Percentiles rank a stretch among this genome's conserved stretches.
Evolutionary conservation across 2,113 vertebrate genomes (phyloP).

Genomic region (Sylvia atricapilla): DNA sequence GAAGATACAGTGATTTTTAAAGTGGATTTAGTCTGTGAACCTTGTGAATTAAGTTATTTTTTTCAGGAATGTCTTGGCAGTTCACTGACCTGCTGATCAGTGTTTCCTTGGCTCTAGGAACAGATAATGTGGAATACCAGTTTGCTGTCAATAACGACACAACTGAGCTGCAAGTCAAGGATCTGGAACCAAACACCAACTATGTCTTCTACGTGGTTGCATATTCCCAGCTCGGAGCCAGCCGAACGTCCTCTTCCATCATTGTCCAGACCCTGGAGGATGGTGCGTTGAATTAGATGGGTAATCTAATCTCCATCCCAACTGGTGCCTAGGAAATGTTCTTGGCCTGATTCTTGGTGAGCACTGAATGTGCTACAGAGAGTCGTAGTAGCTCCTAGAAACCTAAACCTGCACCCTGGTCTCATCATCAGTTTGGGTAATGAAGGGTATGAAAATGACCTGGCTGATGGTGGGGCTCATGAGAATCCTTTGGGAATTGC

Average conservation of each 20-base stretch:
- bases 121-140: constrained; percentile 92
- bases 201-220: constrained; percentile 96
- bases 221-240: constrained; percentile 92
- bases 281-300: constrained; percentile 74
- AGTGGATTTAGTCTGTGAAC: background rate
- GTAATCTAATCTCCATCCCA: no score
- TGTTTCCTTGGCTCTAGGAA: constrained; percentile 65
- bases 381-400: background rate
- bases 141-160: constrained; percentile 98
- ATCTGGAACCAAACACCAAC: constrained; percentile 89
- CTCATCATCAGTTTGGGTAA: background rate
- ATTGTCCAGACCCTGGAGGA: constrained; percentile 90
- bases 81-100: constrained; percentile 31
- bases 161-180: constrained; percentile 89
- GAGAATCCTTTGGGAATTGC: background rate
- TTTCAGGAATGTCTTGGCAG: background rate
- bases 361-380: background rate
- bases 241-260: constrained; percentile 83
- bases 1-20: background rate
- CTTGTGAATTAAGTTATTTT: background rate
- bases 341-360: background rate
- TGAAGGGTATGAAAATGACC: background rate
- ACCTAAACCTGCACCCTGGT: background rate
- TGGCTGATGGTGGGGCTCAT: background rate
- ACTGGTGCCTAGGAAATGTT: background rate